phyloP scores from a whole-genome alignment of 2,888 invertebrate genomes.

The Apamea monoglypha region DNA sequence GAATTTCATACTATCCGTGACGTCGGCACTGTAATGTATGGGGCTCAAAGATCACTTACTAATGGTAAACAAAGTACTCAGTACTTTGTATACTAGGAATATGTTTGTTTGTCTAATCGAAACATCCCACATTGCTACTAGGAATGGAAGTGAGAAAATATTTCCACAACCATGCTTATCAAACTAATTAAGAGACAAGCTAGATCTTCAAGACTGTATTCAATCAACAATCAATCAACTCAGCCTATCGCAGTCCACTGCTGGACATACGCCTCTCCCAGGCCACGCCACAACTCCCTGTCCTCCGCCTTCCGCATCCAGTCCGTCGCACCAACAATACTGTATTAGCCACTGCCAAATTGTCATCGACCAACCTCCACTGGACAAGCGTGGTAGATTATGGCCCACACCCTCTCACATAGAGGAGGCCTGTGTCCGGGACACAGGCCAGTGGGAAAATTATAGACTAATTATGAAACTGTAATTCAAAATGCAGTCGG shows the following conservation, averaged over 20 bases:
- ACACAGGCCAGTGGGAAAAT: too few relatives aligned
- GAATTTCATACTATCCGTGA: slow-evolving; percentile 18
- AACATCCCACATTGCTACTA: neutral
- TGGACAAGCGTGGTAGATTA: too few relatives aligned
- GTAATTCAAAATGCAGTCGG: neutral
- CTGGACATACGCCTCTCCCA: neutral
- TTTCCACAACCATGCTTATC: neutral
- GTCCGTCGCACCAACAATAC: too few relatives aligned
- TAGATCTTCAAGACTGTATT: neutral
- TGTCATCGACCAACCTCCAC: too few relatives aligned
- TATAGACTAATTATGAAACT: neutral
- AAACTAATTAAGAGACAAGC: neutral
- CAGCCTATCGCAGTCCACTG: neutral
- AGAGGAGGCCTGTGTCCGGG: too few relatives aligned
- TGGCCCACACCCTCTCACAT: too few relatives aligned
- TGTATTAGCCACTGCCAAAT: neutral
- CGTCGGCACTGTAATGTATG: slow-evolving; percentile 16
- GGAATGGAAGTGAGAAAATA: neutral
- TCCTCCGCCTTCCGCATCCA: neutral
- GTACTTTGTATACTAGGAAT: neutral
- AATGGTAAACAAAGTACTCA: slow-evolving; percentile 21
- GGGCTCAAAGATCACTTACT: slow-evolving; percentile 32
- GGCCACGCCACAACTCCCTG: neutral
- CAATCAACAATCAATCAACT: too few relatives aligned
- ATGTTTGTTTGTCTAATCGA: neutral